These are phyloP conservation scores for Philhelius pedissequus DNA, from an alignment of 2,888 invertebrate genomes.

Conservation along the genomic window DNA sequence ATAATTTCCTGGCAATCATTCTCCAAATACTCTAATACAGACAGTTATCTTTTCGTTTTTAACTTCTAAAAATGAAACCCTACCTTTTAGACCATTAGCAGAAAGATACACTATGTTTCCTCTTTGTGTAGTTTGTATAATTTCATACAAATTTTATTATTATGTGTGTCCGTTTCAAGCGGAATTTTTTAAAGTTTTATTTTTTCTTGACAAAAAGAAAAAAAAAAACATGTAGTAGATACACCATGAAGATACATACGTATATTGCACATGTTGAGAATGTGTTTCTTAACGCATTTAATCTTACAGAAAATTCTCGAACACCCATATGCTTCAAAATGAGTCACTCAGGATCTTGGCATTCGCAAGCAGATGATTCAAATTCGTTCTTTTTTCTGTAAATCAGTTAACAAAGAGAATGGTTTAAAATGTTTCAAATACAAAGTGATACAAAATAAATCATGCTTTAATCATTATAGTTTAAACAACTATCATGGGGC, in stretches of 20 bases:
- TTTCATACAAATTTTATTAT: conserved; percentile 35
- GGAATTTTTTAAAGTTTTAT: conserved; percentile 22
- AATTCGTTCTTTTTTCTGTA: neutral
- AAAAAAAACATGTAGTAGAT: neutral
- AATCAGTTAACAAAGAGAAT: neutral
- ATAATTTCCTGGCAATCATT: no score
- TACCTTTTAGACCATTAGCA: neutral
- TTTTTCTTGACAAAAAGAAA: neutral
- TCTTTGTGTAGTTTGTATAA: conserved; percentile 21
- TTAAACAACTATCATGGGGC: no score
- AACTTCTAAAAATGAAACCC: neutral
- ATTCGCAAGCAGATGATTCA: conserved; percentile 11
- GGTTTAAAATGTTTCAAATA: no score
- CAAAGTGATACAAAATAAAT: no score
- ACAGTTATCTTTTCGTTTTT: no score
- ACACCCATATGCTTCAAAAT: neutral
- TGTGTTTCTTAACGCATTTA: conserved; percentile 2
- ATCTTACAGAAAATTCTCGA: neutral
- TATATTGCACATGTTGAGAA: conserved; percentile 1
- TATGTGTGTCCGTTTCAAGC: conserved; percentile 22
- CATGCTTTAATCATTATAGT: no score
- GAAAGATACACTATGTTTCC: conserved; percentile 1
- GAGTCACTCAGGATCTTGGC: conserved; percentile 22
- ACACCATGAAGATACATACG: neutral
- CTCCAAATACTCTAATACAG: no score